A percentile compares a stretch with the other conserved stretches of the same genome.
phyloP scores from a whole-genome alignment of 37 sponge, comb jelly and placozoan species.

The Oopsacas minuta region DNA sequence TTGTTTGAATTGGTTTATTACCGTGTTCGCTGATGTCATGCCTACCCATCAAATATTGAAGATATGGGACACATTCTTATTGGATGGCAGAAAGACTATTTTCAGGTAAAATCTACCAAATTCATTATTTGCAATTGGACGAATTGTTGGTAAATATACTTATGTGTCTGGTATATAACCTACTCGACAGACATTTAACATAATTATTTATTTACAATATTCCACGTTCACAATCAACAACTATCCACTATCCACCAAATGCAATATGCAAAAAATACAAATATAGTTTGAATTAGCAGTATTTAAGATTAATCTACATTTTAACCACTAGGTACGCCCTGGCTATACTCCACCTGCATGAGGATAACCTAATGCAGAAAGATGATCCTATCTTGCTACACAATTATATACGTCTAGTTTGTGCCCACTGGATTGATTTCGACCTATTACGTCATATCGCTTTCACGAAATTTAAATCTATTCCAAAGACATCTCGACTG shows the following conservation, averaged over 20 bases:
- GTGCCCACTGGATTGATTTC: slow-evolving; percentile 1
- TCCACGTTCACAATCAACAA: background rate
- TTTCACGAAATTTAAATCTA: background rate
- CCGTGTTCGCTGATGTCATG: slow-evolving; percentile 10
- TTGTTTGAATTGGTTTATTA: slow-evolving; percentile 15
- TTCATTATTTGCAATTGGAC: no score
- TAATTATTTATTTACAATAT: background rate
- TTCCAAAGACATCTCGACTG: background rate
- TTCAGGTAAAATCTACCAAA: background rate
- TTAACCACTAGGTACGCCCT: background rate
- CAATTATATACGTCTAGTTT: background rate
- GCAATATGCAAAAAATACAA: background rate
- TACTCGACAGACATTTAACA: no score
- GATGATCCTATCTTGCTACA: background rate
- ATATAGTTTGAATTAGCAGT: background rate
- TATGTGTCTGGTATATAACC: no score
- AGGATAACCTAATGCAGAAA: background rate
- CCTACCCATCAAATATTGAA: background rate
- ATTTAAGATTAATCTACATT: no score
- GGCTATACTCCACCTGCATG: background rate
- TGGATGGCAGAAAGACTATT: slow-evolving; percentile 9
- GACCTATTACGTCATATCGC: background rate
- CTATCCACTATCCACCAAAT: background rate
- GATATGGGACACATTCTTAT: slow-evolving; percentile 7
- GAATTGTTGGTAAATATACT: no score